These are phyloP conservation scores for Pachyrhynchus sulphureomaculatus DNA, from an alignment of 1,140 invertebrate species.

Conservation along the genomic window DNA sequence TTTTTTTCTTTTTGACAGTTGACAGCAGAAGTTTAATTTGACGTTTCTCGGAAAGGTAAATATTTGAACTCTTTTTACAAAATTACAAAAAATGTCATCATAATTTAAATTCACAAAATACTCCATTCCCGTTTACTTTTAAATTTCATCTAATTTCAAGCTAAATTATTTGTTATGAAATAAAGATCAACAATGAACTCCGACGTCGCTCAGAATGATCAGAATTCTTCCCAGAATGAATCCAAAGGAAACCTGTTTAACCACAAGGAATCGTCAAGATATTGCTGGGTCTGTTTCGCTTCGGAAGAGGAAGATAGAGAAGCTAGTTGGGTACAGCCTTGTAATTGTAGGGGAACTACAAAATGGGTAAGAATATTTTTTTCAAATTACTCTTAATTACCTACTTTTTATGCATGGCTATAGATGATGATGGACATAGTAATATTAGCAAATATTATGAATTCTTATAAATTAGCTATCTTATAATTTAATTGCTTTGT, in stretches of 20 bases:
- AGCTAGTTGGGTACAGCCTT: conserved; percentile 92
- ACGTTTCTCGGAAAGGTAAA: background rate
- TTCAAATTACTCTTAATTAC: too few species aligned
- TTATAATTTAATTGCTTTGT: too few species aligned
- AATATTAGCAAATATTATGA: too few species aligned
- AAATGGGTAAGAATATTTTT: conserved; percentile 84
- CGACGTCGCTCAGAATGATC: conserved; percentile 10
- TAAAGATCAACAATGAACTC: conserved; percentile 16
- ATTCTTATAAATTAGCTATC: too few species aligned
- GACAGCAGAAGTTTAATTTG: too few species aligned
- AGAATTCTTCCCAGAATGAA: conserved; percentile 8
- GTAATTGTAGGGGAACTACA: conserved; percentile 93
- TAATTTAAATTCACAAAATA: conserved; percentile 1
- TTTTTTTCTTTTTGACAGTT: too few species aligned
- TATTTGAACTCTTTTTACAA: background rate
- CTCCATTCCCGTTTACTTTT: background rate
- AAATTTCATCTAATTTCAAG: conserved; percentile 2
- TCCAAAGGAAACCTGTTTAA: conserved; percentile 28
- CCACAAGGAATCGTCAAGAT: conserved; percentile 45
- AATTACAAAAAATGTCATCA: conserved; percentile 15
- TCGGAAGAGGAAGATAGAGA: conserved; percentile 90
- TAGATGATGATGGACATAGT: too few species aligned
- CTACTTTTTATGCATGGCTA: too few species aligned
- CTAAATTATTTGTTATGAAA: conserved; percentile 32
- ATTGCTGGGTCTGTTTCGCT: conserved; percentile 98